Evolutionary conservation across 2,888 invertebrate species (phyloP).

Genomic region (Eupithecia inturbata): DNA sequence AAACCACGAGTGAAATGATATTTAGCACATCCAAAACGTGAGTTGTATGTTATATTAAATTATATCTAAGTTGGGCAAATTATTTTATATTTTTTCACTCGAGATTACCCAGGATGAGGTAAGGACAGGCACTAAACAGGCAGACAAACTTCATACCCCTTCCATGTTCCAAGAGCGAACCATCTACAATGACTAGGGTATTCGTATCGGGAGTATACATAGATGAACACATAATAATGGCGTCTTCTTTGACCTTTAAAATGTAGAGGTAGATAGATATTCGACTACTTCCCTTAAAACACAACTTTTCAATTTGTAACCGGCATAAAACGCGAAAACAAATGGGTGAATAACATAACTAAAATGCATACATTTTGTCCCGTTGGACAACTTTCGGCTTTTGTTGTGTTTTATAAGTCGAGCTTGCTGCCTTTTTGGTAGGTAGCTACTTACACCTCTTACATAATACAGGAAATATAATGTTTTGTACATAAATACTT

Average conservation of each 20-base stretch:
- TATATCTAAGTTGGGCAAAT: not conserved
- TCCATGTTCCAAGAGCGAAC: not conserved
- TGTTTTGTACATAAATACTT: not conserved
- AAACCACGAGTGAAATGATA: not conserved
- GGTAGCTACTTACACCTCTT: not conserved
- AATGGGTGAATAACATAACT: not conserved
- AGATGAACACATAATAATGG: not conserved
- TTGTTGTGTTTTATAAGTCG: not conserved
- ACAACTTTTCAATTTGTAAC: not conserved
- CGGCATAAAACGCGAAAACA: not conserved
- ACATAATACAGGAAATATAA: not conserved
- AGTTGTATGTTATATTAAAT: too few species aligned
- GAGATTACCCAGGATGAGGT: not conserved
- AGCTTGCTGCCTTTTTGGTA: not conserved
- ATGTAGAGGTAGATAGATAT: not conserved
- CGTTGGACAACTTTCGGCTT: not conserved
- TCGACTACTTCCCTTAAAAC: not conserved
- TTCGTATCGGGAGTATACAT: not conserved
- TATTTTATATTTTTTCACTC: not conserved
- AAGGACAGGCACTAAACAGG: not conserved
- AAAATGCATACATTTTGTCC: not conserved
- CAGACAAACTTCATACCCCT: not conserved
- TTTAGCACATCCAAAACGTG: conserved; percentile 9
- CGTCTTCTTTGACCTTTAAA: not conserved
- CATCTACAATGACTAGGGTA: not conserved